phyloP scores from a whole-genome alignment of 2,888 invertebrate genomes.

The Trissoscelio sp. region DNA sequence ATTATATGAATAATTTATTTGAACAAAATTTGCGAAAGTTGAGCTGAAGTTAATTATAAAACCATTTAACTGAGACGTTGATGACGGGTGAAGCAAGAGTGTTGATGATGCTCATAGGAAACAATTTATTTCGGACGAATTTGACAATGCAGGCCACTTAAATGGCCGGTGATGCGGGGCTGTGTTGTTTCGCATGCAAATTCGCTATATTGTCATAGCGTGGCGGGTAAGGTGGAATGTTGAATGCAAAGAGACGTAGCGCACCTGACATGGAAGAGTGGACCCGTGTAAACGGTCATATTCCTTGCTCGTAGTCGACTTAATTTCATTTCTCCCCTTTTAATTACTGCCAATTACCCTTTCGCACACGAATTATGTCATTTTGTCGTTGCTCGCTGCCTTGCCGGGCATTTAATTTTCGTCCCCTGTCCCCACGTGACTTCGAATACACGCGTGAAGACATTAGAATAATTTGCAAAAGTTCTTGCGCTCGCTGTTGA shows the following conservation, averaged over 20 bases:
- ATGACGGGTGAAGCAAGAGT: conserved; percentile 20
- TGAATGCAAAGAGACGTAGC: conserved; percentile 63
- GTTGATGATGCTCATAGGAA: conserved; percentile 73
- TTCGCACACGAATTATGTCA: conserved; percentile 81
- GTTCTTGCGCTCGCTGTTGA: conserved; percentile 37
- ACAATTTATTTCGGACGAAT: conserved; percentile 76
- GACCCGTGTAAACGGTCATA: conserved; percentile 80
- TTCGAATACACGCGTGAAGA: conserved; percentile 59
- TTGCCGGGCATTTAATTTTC: conserved; percentile 61
- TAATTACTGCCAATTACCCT: conserved; percentile 82
- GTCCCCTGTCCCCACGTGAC: conserved; percentile 49
- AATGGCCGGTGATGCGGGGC: conserved; percentile 64
- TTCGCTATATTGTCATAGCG: conserved; percentile 80
- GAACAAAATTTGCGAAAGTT: conserved; percentile 33
- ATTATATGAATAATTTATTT: conserved; percentile 12
- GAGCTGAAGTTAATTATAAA: conserved; percentile 49
- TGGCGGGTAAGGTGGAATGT: conserved; percentile 59
- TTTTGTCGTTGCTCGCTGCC: conserved; percentile 72
- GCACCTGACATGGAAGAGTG: conserved; percentile 68
- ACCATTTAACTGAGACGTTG: conserved; percentile 45
- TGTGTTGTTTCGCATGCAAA: conserved; percentile 81
- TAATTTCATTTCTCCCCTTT: conserved; percentile 81
- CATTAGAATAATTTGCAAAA: conserved; percentile 62
- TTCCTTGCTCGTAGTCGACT: conserved; percentile 77
- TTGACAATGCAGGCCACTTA: conserved; percentile 72